Conservation (phyloP, 1,140 invertebrate species). For the Drosophila nasuta region DNA sequence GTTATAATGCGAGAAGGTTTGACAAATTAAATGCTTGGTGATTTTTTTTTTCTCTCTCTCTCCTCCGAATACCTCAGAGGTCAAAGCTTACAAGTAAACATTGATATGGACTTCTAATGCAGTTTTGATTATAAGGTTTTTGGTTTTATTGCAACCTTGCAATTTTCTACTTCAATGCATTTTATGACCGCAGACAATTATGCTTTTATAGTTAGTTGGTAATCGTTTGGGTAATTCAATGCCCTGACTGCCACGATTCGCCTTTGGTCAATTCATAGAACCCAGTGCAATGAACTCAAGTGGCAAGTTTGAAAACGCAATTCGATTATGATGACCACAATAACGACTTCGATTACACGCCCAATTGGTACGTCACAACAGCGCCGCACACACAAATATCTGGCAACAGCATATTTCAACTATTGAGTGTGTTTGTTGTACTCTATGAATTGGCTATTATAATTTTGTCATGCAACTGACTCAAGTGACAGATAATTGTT, state of each 20-base stretch:
- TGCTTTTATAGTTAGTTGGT: slow-evolving; percentile 21
- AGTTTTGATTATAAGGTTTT: slow-evolving; percentile 32
- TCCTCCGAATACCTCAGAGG: slow-evolving; percentile 34
- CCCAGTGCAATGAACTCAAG: slow-evolving; percentile 44
- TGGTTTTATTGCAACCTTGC: slow-evolving; percentile 65
- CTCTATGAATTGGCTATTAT: slow-evolving; percentile 6
- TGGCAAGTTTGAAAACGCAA: slow-evolving; percentile 41
- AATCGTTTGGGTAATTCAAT: slow-evolving; percentile 48
- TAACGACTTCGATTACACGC: slow-evolving; percentile 42
- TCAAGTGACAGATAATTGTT: slow-evolving; percentile 22
- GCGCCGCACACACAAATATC: slow-evolving; percentile 12
- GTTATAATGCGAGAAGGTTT: slow-evolving; percentile 2
- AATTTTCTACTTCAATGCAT: slow-evolving; percentile 76
- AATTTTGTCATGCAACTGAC: slow-evolving; percentile 21
- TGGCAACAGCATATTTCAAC: slow-evolving; percentile 20
- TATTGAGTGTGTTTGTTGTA: slow-evolving; percentile 14
- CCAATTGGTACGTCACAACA: slow-evolving; percentile 28
- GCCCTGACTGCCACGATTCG: slow-evolving; percentile 37
- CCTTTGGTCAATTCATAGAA: slow-evolving; percentile 44
- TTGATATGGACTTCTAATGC: slow-evolving; percentile 1
- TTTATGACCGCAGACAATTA: slow-evolving; percentile 69
- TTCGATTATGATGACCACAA: slow-evolving; percentile 49
- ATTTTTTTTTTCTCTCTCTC: not conserved
- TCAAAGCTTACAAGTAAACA: slow-evolving; percentile 31
- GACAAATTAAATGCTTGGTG: not conserved